These are phyloP conservation scores for Caretta caretta DNA, from an alignment of 2,113 vertebrate genomes.

Conservation along the genomic window DNA sequence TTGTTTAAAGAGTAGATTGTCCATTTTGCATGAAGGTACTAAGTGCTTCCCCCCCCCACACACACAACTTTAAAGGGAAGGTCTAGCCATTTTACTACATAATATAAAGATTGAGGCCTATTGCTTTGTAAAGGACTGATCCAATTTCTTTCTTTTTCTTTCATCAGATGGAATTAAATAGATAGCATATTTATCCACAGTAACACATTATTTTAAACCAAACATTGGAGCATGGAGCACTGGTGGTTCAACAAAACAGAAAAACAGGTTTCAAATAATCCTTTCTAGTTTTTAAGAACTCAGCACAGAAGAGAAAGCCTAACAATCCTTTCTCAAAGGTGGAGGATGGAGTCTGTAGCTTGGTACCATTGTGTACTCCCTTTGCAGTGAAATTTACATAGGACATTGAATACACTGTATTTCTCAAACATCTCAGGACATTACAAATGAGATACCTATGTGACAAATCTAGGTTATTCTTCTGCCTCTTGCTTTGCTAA, in stretches of 20 bases:
- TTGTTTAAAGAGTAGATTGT: background rate
- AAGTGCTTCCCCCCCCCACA: background rate
- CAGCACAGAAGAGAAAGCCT: constrained; percentile 2
- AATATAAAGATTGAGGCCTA: background rate
- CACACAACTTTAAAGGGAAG: background rate
- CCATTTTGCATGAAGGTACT: background rate
- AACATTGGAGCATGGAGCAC: background rate
- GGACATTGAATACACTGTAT: background rate
- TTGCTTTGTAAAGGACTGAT: background rate
- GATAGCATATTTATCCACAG: background rate
- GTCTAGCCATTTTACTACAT: background rate
- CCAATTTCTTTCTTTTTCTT: background rate
- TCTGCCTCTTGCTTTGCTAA: background rate
- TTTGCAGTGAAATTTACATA: background rate
- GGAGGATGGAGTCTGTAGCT: background rate
- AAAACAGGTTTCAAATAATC: background rate
- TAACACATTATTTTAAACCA: background rate
- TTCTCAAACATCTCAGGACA: background rate
- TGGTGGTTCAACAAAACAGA: background rate
- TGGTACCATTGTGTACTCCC: background rate
- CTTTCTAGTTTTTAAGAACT: background rate
- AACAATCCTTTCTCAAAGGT: background rate
- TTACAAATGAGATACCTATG: background rate
- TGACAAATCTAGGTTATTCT: background rate
- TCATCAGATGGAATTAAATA: constrained; percentile 1